phyloP scores from a whole-genome alignment of 2,113 vertebrate genomes.

The Colinus virginianus region DNA sequence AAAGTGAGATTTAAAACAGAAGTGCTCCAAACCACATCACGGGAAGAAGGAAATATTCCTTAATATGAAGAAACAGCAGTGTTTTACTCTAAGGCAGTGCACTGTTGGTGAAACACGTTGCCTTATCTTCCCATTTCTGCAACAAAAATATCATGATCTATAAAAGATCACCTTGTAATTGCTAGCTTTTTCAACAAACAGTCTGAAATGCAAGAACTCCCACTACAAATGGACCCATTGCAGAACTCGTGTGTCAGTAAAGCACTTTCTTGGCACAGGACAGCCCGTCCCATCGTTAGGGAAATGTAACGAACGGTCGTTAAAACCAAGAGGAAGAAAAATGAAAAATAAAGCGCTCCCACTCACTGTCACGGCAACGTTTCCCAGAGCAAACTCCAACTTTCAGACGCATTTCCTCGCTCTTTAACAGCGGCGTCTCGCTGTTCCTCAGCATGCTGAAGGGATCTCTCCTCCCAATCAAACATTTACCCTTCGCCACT shows the following conservation, averaged over 20 bases:
- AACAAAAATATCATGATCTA: background rate
- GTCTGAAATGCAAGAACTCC: background rate
- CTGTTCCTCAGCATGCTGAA: background rate
- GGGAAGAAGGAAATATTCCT: background rate
- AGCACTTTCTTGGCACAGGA: background rate
- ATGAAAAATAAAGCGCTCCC: fast-evolving
- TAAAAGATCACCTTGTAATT: background rate
- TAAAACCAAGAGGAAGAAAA: background rate
- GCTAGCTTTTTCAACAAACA: background rate
- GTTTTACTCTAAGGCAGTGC: background rate
- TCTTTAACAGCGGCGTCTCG: background rate
- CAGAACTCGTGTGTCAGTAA: background rate
- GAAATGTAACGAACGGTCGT: background rate
- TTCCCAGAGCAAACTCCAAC: background rate
- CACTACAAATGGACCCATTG: background rate
- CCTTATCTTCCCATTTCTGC: background rate
- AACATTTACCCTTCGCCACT: slow-evolving; percentile 86
- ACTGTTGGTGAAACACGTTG: background rate
- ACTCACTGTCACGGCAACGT: background rate
- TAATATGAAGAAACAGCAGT: background rate
- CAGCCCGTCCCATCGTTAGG: fast-evolving
- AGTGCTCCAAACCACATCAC: background rate
- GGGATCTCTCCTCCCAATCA: slow-evolving; percentile 74
- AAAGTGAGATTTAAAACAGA: background rate
- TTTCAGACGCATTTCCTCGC: background rate